phyloP scores from a whole-genome alignment of 1,140 invertebrate genomes.

The Metaphire vulgaris region DNA sequence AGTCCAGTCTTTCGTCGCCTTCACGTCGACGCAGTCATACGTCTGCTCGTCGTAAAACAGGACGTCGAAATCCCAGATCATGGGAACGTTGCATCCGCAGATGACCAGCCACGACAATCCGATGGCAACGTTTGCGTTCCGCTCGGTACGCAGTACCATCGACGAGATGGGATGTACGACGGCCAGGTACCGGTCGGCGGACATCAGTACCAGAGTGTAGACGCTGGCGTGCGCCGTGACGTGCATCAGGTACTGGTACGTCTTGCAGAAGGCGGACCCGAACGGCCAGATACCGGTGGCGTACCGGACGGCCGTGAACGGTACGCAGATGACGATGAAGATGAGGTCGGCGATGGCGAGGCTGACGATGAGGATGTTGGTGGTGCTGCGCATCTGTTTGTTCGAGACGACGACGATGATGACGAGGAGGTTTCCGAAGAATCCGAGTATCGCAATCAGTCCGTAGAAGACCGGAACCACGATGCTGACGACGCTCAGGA shows the following conservation, averaged over 20 bases:
- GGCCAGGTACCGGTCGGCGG: too few species aligned
- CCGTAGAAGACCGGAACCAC: constrained; percentile 77
- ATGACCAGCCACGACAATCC: constrained; percentile 68
- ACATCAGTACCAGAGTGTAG: too few species aligned
- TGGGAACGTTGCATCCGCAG: constrained; percentile 66
- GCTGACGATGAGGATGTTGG: too few species aligned
- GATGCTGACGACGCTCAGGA: constrained; percentile 36
- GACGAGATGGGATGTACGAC: too few species aligned
- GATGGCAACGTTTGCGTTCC: constrained; percentile 68
- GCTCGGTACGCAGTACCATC: constrained; percentile 76
- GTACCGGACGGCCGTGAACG: too few species aligned
- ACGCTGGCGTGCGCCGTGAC: constrained; percentile 89
- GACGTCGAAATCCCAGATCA: constrained; percentile 69
- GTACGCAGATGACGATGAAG: too few species aligned
- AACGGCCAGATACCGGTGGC: too few species aligned
- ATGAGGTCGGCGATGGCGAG: too few species aligned
- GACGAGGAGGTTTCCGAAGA: constrained; percentile 80
- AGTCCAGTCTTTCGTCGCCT: not conserved
- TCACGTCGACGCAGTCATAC: constrained; percentile 37
- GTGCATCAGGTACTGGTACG: constrained; percentile 63
- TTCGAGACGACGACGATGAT: constrained; percentile 75
- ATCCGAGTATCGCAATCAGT: constrained; percentile 74
- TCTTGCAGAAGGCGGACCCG: constrained; percentile 82
- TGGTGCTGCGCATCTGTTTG: too few species aligned
- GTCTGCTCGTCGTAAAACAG: constrained; percentile 52